Base-by-base conservation (phyloP, 2,797 vertebrate genomes). In the Meriones psammophilus region DNA sequence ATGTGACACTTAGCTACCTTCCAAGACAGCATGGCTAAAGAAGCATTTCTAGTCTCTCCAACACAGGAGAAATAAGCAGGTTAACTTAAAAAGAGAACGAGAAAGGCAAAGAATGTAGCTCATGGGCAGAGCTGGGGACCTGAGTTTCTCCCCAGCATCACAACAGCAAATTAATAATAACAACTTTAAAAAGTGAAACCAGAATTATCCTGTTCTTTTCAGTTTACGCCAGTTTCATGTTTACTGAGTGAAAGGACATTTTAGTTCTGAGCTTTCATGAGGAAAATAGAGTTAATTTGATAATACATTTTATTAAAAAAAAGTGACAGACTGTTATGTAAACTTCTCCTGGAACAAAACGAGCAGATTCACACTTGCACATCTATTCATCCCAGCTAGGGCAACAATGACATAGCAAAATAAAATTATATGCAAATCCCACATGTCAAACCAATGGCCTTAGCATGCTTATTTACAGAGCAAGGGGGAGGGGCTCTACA, bases 251-350 rank as follows among this genome's bases (percentile, higher is more conserved):
- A 78, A 60, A 92, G 90, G 17, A 64, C 7, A 50, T 8, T 91
- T 83, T 69, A 88, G 20, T 88, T 88, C 56, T 94, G 78, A 93
- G 26, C 15, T 71, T 78, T 80, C 88, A 30, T n/a, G 26, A 93
- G 1, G 42, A 89, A 90, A 88, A 50, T 58, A 8, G 78, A 74
- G 64, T 94, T 95, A 94, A 79, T 33, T 68, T 68, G 50, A 71
- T 66, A 88, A 92, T 8, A 46, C 24, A 56, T 90, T 94, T 68
- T 36, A 77, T 89, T 22, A 56, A 39, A 73, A 36, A 89, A 81
- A 74, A 94, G 46, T 42, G 28, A 81, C 89, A 92, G 28, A 42
- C 15, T 39, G n/a, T 58, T 39, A 73, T 30, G 24, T 39, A n/a
- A 73, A 42, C 3, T 87, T 71, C 50, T 85, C 18, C 83, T 58